Percentiles rank a stretch among this genome's conserved stretches.
Evolutionary conservation across 2,797 vertebrate genomes (phyloP).

Genomic region (Acipenser transmontanus): DNA sequence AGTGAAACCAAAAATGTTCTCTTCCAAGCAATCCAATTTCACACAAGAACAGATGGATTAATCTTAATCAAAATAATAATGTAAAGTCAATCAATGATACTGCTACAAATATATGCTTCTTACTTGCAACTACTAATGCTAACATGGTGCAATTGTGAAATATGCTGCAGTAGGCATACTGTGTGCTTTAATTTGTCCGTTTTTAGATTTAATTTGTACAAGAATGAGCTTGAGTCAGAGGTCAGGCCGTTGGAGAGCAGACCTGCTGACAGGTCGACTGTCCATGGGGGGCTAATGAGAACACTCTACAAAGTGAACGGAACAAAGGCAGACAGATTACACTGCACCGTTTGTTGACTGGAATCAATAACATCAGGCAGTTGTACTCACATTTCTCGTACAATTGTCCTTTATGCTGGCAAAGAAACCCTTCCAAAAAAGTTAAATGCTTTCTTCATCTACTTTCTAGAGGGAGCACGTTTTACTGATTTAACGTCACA

Average conservation of each 20-base stretch:
- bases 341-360: conserved; percentile 47
- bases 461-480: neutral
- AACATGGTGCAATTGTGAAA: neutral
- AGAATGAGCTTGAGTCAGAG: conserved; percentile 67
- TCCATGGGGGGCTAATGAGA: conserved; percentile 68
- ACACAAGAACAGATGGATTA: too few relatives aligned
- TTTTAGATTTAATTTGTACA: conserved; percentile 72
- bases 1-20: too few relatives aligned
- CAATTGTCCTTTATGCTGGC: conserved; percentile 41
- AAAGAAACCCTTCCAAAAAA: conserved; percentile 24
- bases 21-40: too few relatives aligned
- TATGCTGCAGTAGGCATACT: conserved; percentile 36
- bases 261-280: conserved; percentile 65
- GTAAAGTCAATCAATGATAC: too few relatives aligned
- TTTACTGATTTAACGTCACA: conserved; percentile 3
- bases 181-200: conserved; percentile 62
- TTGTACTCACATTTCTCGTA: conserved; percentile 36
- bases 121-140: too few relatives aligned
- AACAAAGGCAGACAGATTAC: conserved; percentile 67
- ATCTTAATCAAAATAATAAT: too few relatives aligned
- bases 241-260: conserved; percentile 62
- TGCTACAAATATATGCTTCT: too few relatives aligned
- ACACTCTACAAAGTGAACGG: conserved; percentile 54
- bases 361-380: conserved; percentile 58
- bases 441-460: neutral